Evolutionary conservation across 2,113 vertebrate species (phyloP), one percentile per base, ranked within the genome.

Genomic region (Scalopus aquaticus): DNA sequence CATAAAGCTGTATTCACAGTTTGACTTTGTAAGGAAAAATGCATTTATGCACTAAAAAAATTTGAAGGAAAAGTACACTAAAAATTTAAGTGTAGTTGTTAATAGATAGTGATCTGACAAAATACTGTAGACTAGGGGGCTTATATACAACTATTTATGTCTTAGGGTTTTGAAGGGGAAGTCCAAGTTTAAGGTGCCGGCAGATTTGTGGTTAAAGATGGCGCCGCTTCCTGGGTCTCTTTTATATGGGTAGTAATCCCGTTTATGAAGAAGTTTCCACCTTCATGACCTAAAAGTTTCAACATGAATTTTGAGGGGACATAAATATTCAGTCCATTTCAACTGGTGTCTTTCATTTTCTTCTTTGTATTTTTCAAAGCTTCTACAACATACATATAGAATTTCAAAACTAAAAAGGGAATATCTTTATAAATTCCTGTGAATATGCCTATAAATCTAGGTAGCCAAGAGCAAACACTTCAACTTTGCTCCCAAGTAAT

Each of bases 271-370:
- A 67, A 26, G 78, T 76, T 35, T 37, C 78, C 10, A 37, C 7
- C 26, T 20, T 46, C 19, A 49, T 20, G 19, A 67, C 46, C 17
- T 82, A 32, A n/a, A 46, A 6, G 16, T 32, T 58, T 67, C 69
- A 76, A 56, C 70, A 67, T 26, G 12, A 7, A 76, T 72, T 46
- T 87, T 37, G 20, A n/a, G 19, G 2, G 69, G 20, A 35, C 13
- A 20, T 51, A 58, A 35, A 64, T 20, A 74, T 37, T 81, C 22
- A 67, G 77, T 46, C 60, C 58, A 20, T 19, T 39, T 24, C 56
- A 88, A 54, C 26, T 24, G 42, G 77, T 77, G 58, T 80, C 79
- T 88, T 95, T 58, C 60, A 87, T 58, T 77, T 80, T 77, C 26
- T 60, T 80, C 78, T 92, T 62, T 5, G 2, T n/a, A 77, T 62